These are phyloP conservation scores for Sebastes glaucus DNA, from an alignment of 2,797 vertebrate genomes.

Conservation along the genomic window DNA sequence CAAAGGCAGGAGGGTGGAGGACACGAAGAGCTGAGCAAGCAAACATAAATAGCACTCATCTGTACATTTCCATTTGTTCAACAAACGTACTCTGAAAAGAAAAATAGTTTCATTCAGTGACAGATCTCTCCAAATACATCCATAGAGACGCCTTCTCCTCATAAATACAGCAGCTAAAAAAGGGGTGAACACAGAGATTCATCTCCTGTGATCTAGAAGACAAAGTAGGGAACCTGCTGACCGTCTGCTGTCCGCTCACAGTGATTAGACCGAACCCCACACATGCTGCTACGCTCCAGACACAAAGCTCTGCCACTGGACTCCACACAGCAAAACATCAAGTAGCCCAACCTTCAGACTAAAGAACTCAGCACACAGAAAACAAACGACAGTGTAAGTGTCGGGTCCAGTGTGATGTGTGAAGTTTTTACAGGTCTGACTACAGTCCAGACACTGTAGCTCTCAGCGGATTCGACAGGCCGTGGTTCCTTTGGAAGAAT, in stretches of 20 bases:
- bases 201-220: conserved; percentile 13
- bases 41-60: conserved; percentile 49
- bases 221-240: neutral
- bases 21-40: conserved; percentile 5
- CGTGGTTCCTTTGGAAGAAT: neutral
- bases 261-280: conserved; percentile 46
- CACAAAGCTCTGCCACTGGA: neutral
- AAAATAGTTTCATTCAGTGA: conserved; percentile 47
- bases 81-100: conserved; percentile 47
- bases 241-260: conserved; percentile 49
- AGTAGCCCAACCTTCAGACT: neutral
- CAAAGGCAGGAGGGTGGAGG: conserved; percentile 10
- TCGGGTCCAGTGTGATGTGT: neutral
- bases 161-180: conserved; percentile 74
- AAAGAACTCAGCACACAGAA: neutral
- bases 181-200: neutral
- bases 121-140: conserved; percentile 42
- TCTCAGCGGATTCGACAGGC: neutral
- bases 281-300: conserved; percentile 16
- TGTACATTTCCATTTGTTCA: conserved; percentile 62
- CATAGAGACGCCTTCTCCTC: neutral
- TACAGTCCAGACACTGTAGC: neutral
- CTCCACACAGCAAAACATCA: neutral
- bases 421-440: neutral
- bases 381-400: neutral